Conservation (phyloP, 2,888 invertebrate genomes). For the Halictus quadricinctus region DNA sequence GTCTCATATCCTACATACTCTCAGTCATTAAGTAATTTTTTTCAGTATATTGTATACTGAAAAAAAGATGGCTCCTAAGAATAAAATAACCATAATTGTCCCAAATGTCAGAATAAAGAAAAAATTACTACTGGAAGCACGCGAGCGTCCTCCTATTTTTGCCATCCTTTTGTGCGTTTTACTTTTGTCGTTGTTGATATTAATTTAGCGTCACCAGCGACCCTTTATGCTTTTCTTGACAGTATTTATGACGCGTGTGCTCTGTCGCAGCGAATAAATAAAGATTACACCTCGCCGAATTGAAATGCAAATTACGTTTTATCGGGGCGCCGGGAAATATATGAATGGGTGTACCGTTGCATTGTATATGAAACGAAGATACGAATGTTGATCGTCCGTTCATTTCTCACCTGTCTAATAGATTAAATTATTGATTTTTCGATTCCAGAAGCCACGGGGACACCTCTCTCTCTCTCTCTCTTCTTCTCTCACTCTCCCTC, state of each 20-base stretch:
- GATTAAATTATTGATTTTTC: slow-evolving; percentile 8
- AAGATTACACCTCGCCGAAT: slow-evolving; percentile 3
- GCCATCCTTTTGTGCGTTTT: not conserved
- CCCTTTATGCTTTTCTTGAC: not conserved
- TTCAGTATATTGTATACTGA: no score
- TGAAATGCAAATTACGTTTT: slow-evolving; percentile 14
- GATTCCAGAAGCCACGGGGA: not conserved
- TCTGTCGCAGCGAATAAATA: slow-evolving; percentile 3
- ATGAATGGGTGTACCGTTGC: not conserved
- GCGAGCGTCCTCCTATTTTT: not conserved
- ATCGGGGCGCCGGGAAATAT: not conserved
- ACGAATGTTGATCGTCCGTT: slow-evolving; percentile 9
- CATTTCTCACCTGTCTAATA: slow-evolving; percentile 13
- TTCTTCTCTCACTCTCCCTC: not conserved
- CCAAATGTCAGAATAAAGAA: not conserved
- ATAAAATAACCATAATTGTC: no score
- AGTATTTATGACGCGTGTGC: not conserved
- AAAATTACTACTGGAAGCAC: not conserved
- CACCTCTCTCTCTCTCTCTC: not conserved
- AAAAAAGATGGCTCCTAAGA: no score
- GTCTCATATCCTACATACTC: no score
- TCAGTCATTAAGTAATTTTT: no score
- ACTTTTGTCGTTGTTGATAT: not conserved
- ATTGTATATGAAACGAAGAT: not conserved
- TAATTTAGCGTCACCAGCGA: not conserved